These are phyloP conservation scores for Antechinus stuartii DNA, from an alignment of 2,113 vertebrate species.

Conservation along the genomic window DNA sequence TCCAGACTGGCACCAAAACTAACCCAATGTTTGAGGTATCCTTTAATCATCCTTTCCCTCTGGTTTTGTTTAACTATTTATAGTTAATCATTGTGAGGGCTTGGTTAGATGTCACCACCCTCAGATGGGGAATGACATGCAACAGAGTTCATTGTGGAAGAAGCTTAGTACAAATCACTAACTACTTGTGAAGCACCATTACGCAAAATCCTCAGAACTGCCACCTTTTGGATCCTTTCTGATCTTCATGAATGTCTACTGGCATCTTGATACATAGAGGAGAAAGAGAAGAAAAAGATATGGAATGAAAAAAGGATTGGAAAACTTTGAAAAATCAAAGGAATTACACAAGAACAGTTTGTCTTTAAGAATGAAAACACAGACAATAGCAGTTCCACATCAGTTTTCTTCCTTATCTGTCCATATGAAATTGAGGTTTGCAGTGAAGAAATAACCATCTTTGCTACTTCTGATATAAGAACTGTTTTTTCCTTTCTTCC, in stretches of 20 bases:
- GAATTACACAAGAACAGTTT: neutral
- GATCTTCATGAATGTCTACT: neutral
- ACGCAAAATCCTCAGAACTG: neutral
- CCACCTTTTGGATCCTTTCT: neutral
- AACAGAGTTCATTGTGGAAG: neutral
- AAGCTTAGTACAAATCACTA: neutral
- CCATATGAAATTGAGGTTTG: neutral
- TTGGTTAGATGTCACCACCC: neutral
- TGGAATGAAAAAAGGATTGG: neutral
- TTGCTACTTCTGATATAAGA: slow-evolving; percentile 42
- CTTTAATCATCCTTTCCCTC: neutral
- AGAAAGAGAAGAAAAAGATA: neutral
- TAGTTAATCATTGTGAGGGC: neutral
- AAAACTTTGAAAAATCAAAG: neutral
- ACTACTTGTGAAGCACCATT: neutral
- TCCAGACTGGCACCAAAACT: neutral
- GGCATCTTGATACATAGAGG: neutral
- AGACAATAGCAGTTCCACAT: neutral
- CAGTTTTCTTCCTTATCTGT: neutral
- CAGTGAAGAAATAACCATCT: slow-evolving; percentile 32
- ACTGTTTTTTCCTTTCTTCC: slow-evolving; percentile 53
- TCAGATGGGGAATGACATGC: slow-evolving; percentile 16
- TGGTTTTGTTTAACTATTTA: slow-evolving; percentile 12
- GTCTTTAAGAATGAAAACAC: neutral
- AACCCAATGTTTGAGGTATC: neutral